Base-by-base conservation (phyloP, 1,140 invertebrate genomes). In the Sycophila sp. region DNA sequence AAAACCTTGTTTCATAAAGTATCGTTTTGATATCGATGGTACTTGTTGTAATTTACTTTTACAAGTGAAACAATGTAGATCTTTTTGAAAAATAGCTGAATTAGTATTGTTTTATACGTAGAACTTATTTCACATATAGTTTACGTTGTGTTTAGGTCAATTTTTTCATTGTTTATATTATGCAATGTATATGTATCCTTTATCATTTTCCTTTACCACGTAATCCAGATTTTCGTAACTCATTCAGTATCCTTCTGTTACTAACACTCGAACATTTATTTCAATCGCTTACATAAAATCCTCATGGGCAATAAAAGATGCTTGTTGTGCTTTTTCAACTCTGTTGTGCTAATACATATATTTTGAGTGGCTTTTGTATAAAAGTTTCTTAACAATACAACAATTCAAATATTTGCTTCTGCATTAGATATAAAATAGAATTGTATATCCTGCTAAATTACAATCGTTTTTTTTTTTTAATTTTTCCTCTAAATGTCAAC, bases 261-360 rank as follows among this genome's bases (percentile, higher is more conserved):
- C 26, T 8, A 53, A 53, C n/a, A 15, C 28, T 53, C 28, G 51
- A 53, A 30, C 4, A 30, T 15, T 2, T 53, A 30, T 15, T 8
- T 53, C 13, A 28, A 53, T 11, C 13, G 28, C 51, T 53, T 30
- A 4, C 6, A 2, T 4, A 30, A 2, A 28, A 53, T 30, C 30
- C 28, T 13, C 10, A 53, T 30, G 51, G 26, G 28, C 45, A 53
- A n/a, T 53, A 53, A 28, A 53, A n/a, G 15, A 60, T 60, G 58
- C 58, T 60, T 60, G 38, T 60, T 42, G 38, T 60, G 58, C 58
- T 60, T 60, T 45, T 10, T 28, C 22, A 5, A 40, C 13, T 59
- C 24, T 22, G 1, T 59, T 8, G 7, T 26, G 36, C 15, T 56
- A 56, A 56, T 15, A 34, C 6, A n/a, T n/a, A 34, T 56, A 32